phyloP scores from a whole-genome alignment of 1,140 invertebrate species.

The Mizuhopecten yessoensis region DNA sequence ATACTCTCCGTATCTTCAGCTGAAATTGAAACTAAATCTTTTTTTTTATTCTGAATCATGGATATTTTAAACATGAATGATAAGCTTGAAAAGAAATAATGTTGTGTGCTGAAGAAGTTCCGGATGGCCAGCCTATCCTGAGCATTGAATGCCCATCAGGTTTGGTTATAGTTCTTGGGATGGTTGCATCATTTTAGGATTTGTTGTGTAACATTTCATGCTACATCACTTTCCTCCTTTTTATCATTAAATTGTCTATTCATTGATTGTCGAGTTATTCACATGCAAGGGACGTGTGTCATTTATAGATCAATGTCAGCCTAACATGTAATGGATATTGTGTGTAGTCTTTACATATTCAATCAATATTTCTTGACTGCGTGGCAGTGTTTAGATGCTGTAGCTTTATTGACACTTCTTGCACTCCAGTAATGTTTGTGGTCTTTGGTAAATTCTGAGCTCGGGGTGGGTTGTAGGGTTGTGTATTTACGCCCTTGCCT shows the following conservation, averaged over 20 bases:
- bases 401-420: not conserved
- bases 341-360: conserved; percentile 36
- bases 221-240: not conserved
- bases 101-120: not conserved
- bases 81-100: not conserved
- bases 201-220: conserved; percentile 39
- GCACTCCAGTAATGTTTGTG: not conserved
- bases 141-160: not conserved
- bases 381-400: conserved; percentile 6
- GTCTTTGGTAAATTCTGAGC: too few relatives aligned
- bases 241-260: conserved; percentile 24
- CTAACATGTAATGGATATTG: conserved; percentile 16
- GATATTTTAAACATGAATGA: not conserved
- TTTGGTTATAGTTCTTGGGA: not conserved
- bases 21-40: too few relatives aligned
- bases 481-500: not conserved
- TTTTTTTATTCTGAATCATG: too few relatives aligned
- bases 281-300: not conserved
- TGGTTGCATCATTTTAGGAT: conserved; percentile 9
- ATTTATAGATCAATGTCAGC: conserved; percentile 9
- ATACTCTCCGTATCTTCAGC: too few relatives aligned
- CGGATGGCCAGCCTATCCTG: not conserved
- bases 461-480: not conserved
- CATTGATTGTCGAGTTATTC: not conserved
- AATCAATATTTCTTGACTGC: not conserved